phyloP scores from a whole-genome alignment of 2,888 invertebrate genomes.

The Elegia similella region DNA sequence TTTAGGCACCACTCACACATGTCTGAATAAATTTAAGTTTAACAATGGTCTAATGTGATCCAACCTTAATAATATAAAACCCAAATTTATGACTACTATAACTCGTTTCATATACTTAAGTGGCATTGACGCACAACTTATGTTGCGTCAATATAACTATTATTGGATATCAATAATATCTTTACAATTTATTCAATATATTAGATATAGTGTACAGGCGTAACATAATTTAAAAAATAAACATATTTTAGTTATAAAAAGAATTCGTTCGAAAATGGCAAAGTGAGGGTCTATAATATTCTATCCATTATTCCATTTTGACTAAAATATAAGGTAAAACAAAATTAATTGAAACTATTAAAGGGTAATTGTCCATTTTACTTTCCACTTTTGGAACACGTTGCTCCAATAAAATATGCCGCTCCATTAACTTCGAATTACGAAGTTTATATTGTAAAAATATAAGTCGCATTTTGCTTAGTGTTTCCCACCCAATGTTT shows the following conservation, averaged over 20 bases:
- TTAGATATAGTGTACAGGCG: neutral
- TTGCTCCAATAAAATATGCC: too few relatives aligned
- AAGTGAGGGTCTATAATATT: neutral
- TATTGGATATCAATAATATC: neutral
- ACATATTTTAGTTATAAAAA: neutral
- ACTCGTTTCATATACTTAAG: neutral
- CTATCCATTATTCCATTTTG: neutral
- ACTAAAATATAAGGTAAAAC: neutral
- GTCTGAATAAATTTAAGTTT: neutral
- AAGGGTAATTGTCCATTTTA: too few relatives aligned
- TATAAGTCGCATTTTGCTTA: too few relatives aligned
- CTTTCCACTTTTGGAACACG: too few relatives aligned
- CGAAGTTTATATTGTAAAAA: too few relatives aligned
- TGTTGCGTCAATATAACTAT: neutral
- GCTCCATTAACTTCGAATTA: too few relatives aligned
- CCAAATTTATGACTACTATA: neutral
- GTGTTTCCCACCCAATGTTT: too few relatives aligned
- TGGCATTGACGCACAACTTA: neutral
- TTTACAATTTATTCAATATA: neutral
- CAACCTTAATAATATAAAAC: neutral
- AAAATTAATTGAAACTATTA: too few relatives aligned
- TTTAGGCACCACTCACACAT: too few relatives aligned
- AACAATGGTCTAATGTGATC: neutral
- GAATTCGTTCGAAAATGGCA: neutral
- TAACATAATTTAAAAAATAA: slow-evolving; percentile 5